phyloP scores from a whole-genome alignment of 2,113 vertebrate species.

The Heterotilapia buettikoferi region DNA sequence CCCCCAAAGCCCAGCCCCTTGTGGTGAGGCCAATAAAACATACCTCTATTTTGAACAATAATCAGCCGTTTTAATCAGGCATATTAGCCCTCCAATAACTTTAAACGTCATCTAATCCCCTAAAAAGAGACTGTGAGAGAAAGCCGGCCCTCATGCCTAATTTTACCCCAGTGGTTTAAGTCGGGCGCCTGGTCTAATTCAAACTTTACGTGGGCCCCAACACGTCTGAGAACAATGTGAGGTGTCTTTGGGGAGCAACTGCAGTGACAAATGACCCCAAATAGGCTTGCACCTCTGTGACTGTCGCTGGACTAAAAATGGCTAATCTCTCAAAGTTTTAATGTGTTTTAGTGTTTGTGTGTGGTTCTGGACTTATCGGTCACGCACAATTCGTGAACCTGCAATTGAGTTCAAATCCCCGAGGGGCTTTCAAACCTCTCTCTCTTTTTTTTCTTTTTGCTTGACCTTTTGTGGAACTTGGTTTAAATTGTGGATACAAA shows the following conservation, averaged over 20 bases:
- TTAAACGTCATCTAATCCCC: slow-evolving; percentile 71
- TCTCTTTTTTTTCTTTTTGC: background rate
- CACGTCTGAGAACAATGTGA: slow-evolving; percentile 45
- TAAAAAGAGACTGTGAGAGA: slow-evolving; percentile 51
- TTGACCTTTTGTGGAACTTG: slow-evolving; percentile 24
- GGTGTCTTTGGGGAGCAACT: slow-evolving; percentile 40
- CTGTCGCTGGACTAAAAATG: slow-evolving; percentile 34
- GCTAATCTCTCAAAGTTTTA: slow-evolving; percentile 46
- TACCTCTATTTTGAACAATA: slow-evolving; percentile 51
- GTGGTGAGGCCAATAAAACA: slow-evolving; percentile 51
- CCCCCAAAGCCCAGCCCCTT: slow-evolving; percentile 1
- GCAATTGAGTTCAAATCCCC: background rate
- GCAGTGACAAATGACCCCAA: slow-evolving; percentile 55
- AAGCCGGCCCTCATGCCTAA: slow-evolving; percentile 50
- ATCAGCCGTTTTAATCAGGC: slow-evolving; percentile 65
- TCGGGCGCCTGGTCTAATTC: slow-evolving; percentile 63
- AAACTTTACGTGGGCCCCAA: slow-evolving; percentile 53
- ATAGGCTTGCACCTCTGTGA: slow-evolving; percentile 37
- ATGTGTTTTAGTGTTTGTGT: slow-evolving; percentile 27
- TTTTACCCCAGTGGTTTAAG: slow-evolving; percentile 62
- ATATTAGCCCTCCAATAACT: slow-evolving; percentile 68
- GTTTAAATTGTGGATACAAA: slow-evolving; percentile 33
- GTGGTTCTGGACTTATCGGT: slow-evolving; percentile 18
- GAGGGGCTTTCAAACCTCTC: background rate
- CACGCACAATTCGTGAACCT: background rate